Percentiles rank a stretch among this genome's conserved stretches.
Conservation (phyloP, 2,797 vertebrate species). For the Cossypha caffra region DNA sequence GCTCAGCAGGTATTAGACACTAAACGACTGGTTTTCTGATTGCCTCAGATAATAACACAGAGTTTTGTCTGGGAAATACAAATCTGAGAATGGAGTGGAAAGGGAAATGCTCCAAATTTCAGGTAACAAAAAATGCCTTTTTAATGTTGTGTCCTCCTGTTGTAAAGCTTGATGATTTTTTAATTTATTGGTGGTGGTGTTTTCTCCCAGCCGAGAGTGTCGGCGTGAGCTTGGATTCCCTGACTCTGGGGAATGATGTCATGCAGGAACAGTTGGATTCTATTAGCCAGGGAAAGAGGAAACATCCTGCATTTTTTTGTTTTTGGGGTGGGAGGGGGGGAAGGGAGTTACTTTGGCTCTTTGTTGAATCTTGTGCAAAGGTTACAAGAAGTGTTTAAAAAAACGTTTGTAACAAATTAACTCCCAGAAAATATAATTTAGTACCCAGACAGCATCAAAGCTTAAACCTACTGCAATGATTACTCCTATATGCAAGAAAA, state of each 20-base stretch:
- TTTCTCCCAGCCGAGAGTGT: constrained; percentile 19
- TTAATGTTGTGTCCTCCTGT: background rate
- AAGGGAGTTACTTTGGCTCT: background rate
- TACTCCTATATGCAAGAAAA: background rate
- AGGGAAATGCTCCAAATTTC: constrained; percentile 72
- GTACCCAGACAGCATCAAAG: background rate
- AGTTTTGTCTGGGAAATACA: constrained; percentile 77
- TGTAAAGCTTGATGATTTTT: background rate
- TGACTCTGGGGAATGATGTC: constrained; percentile 76
- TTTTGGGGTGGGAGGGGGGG: background rate
- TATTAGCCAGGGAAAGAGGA: constrained; percentile 73
- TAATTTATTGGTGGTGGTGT: background rate
- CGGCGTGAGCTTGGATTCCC: constrained; percentile 55
- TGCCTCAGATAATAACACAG: constrained; percentile 67
- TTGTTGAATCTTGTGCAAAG: constrained; percentile 43
- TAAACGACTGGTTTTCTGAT: constrained; percentile 66
- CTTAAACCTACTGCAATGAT: background rate
- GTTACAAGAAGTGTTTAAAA: background rate
- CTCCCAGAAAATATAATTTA: background rate
- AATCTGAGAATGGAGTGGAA: constrained; percentile 83
- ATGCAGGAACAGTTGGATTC: constrained; percentile 77
- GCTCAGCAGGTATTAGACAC: constrained; percentile 81
- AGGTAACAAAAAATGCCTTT: constrained; percentile 81
- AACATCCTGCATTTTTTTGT: constrained; percentile 59
- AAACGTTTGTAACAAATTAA: background rate